Base-by-base conservation (phyloP, 2,888 invertebrate species). In the Mechanitis mazaeus region DNA sequence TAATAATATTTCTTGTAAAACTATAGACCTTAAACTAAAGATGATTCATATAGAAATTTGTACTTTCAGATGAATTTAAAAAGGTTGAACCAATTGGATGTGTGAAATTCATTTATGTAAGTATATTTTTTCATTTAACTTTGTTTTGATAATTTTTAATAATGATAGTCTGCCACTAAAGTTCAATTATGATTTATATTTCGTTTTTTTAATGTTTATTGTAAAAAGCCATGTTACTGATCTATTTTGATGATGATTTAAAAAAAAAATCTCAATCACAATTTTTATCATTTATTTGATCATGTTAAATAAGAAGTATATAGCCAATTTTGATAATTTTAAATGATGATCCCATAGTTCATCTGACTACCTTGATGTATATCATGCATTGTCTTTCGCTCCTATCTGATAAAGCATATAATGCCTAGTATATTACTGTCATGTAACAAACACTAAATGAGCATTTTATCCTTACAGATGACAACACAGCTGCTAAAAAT, bases 371-470 rank as follows among this genome's bases (percentile, higher is more conserved):
- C 64, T 68, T 77, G 77, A 76, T 77, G 76, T 70, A 71, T 64
- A 68, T 54, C 59, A 61, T 56, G 57, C 59, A 65, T 65, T 76
- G 75, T 77, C 76, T 77, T 77, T 77, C 75, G 76, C 76, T 90
- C 91, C 91, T 91, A 91, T 85, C 91, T 91, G 91, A 91, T 68
- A 9, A 38, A 35, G 6, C 20, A 11, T 46, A 45, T 33, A 11
- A 12, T 38, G 7, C 3, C 9, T 7, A 28, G 1, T 7, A 50
- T 7, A 31, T 6, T 31, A 31, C 11, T 3, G 9, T 50, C 2
- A 5, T 31, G 9, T 2, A 9, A 1, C 5, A 50, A 50, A 3
- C 2, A 31, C 1, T 31, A 50, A 50, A 3, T 11, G 1, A 31
- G 20, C 28, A 1, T 50, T 31, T 33, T 4, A 45, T 59, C 54